Evolutionary conservation across 1,140 invertebrate genomes (phyloP), one percentile per base, ranked within the genome.

Genomic region (Macrocentrus cingulum): DNA sequence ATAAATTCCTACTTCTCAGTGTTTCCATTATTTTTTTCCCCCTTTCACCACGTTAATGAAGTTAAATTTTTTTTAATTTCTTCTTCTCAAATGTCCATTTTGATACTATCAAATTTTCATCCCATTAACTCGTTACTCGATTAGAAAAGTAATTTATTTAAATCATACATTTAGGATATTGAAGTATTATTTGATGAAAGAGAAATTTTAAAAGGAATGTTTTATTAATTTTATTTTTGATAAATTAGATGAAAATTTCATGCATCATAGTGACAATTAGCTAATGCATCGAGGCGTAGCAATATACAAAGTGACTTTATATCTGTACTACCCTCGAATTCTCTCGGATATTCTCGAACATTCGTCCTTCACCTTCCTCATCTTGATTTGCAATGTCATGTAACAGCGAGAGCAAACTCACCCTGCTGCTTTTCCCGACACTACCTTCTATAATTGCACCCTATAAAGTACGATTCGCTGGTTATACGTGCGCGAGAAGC

Each of bases 181-280:
- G n/a, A n/a, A n/a, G n/a, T n/a, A n/a, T n/a, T n/a, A n/a, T n/a
- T n/a, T n/a, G n/a, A n/a, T n/a, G n/a, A n/a, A n/a, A n/a, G n/a
- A n/a, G n/a, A n/a, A n/a, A n/a, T n/a, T n/a, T n/a, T n/a, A n/a
- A n/a, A n/a, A n/a, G n/a, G n/a, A n/a, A n/a, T n/a, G n/a, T n/a
- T n/a, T n/a, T n/a, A n/a, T n/a, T n/a, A n/a, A n/a, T n/a, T n/a
- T n/a, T n/a, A n/a, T n/a, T n/a, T n/a, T n/a, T n/a, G 56, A 51
- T 52, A 66, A 70, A 65, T 66, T 65, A 63, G 37, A 60, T 55
- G n/a, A n/a, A 57, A 64, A 62, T 61, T 65, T 63, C 49, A 19
- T 59, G 48, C 54, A 60, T 59, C 61, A 63, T 59, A 53, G 58
- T 60, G 62, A 69, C 67, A 74, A 74, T 74, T 67, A 72, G 71